phyloP scores from a whole-genome alignment of 2,113 vertebrate species.

The Calonectris borealis region DNA sequence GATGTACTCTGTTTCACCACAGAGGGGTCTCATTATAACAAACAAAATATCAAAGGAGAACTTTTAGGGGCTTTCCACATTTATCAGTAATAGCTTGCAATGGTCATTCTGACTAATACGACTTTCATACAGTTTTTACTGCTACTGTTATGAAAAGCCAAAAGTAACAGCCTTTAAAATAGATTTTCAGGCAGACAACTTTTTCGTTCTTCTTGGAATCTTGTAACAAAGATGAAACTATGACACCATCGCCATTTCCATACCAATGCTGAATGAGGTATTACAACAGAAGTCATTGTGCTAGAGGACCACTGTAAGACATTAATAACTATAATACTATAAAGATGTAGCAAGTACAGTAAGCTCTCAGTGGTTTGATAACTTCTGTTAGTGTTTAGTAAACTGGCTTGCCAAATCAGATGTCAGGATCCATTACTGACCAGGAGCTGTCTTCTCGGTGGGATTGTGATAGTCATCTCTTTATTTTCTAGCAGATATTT shows the following conservation, averaged over 20 bases:
- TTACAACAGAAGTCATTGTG: neutral
- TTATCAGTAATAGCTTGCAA: neutral
- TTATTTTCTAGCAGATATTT: neutral
- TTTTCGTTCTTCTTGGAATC: neutral
- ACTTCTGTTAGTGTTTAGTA: neutral
- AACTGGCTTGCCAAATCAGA: neutral
- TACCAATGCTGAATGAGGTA: neutral
- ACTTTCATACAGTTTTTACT: neutral
- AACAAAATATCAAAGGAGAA: neutral
- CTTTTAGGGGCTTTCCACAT: neutral
- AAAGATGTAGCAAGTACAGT: neutral
- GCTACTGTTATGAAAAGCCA: neutral
- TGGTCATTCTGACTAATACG: neutral
- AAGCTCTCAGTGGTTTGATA: neutral
- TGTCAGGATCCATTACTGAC: neutral
- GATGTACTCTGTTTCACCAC: neutral
- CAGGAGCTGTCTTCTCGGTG: neutral
- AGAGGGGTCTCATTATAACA: neutral
- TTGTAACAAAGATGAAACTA: neutral
- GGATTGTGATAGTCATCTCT: neutral
- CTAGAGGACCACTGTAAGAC: neutral
- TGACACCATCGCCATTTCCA: accelerated
- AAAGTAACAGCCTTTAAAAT: neutral
- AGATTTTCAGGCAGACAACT: neutral
- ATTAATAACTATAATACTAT: neutral